These are phyloP conservation scores for Delphinapterus leucas DNA, from an alignment of 2,113 vertebrate genomes.

Conservation along the genomic window DNA sequence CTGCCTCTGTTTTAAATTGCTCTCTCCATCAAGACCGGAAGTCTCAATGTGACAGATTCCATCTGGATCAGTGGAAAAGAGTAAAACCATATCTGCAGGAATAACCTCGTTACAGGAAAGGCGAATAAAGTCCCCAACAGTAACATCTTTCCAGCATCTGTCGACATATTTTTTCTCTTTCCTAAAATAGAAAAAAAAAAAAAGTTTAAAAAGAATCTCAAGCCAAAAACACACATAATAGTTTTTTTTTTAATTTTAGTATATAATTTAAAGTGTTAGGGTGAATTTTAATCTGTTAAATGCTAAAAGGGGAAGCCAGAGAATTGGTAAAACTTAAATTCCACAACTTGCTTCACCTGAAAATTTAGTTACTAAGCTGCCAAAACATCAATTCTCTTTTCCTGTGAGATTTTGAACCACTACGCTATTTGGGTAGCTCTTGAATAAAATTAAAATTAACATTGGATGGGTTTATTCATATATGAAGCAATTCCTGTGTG, in stretches of 20 bases:
- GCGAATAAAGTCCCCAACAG: slow-evolving; percentile 92
- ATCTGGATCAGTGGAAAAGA: slow-evolving; percentile 91
- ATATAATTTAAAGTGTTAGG: not conserved
- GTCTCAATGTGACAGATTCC: slow-evolving; percentile 96
- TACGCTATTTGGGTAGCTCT: not conserved
- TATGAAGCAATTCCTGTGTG: not conserved
- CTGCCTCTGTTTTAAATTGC: slow-evolving; percentile 94
- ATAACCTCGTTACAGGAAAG: slow-evolving; percentile 93
- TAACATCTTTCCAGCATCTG: slow-evolving; percentile 91
- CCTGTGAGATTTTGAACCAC: not conserved
- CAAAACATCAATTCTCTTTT: not conserved
- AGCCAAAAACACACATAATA: not conserved
- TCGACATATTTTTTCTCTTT: slow-evolving; percentile 86
- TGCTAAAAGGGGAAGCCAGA: not conserved
- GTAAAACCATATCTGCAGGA: slow-evolving; percentile 94
- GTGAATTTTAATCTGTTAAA: not conserved
- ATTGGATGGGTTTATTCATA: not conserved
- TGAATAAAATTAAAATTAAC: not conserved
- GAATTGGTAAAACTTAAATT: not conserved
- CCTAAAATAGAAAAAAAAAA: slow-evolving; percentile 78
- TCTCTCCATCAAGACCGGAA: slow-evolving; percentile 94
- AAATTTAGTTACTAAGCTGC: not conserved
- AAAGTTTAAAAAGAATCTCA: not conserved
- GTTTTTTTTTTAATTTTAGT: not conserved
- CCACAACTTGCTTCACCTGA: not conserved